Percentiles rank a stretch among this genome's conserved stretches.
These are phyloP conservation scores for Hylia prasina DNA, from an alignment of 2,113 vertebrate species.

Conservation along the genomic window DNA sequence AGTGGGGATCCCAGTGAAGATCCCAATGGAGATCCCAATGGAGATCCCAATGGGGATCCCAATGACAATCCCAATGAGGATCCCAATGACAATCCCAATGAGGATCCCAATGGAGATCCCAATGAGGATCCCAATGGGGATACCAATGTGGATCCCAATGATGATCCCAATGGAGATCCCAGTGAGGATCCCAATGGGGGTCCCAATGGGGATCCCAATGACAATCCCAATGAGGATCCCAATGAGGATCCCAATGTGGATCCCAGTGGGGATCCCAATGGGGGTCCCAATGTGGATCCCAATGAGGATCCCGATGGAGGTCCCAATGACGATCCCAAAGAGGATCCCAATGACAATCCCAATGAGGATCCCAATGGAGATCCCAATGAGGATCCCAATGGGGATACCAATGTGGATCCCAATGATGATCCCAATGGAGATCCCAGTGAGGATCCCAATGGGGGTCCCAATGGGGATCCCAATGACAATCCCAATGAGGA, in stretches of 20 bases:
- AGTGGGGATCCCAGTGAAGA: not conserved
- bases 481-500: not conserved
- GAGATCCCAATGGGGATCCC: not conserved
- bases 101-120: not conserved
- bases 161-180: fast-evolving
- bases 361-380: fast-evolving
- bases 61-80: fast-evolving
- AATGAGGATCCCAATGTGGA: not conserved
- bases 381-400: not conserved
- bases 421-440: fast-evolving
- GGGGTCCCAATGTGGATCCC: too few species aligned
- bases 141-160: fast-evolving
- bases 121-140: not conserved
- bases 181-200: too few species aligned
- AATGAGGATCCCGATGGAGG: fast-evolving
- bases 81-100: not conserved
- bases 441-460: fast-evolving
- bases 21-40: fast-evolving
- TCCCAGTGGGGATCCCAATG: fast-evolving
- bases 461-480: not conserved
- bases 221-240: fast-evolving
- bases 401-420: not conserved
- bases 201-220: fast-evolving
- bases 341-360: too few species aligned
- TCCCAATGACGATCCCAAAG: fast-evolving